These are phyloP conservation scores for Planococcus citri DNA, from an alignment of 1,140 invertebrate genomes.

Conservation along the genomic window DNA sequence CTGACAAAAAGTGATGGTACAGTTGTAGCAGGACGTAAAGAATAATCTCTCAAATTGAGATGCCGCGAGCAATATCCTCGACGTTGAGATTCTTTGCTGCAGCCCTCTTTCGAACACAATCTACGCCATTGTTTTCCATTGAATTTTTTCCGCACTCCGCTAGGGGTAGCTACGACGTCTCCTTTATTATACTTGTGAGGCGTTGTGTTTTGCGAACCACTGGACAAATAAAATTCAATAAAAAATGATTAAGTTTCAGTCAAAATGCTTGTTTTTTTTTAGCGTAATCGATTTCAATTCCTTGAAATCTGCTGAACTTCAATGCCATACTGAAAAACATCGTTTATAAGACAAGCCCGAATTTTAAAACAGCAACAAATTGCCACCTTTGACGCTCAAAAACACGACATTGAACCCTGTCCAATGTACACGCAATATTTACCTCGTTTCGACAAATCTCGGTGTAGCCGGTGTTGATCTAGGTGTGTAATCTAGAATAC, in stretches of 20 bases:
- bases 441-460: constrained; percentile 38
- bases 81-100: constrained; percentile 95
- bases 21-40: constrained; percentile 30
- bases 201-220: constrained; percentile 76
- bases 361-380: no score
- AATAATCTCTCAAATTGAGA: constrained; percentile 72
- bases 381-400: no score
- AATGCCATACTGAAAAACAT: no score
- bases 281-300: no score
- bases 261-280: no score
- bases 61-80: constrained; percentile 92
- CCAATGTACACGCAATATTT: background rate
- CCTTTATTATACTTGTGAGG: constrained; percentile 97
- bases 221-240: constrained; percentile 22
- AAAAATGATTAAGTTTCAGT: background rate
- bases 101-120: constrained; percentile 86
- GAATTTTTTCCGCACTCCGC: constrained; percentile 95
- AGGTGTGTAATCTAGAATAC: constrained; percentile 63
- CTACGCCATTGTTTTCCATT: constrained; percentile 99
- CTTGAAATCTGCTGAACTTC: no score
- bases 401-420: no score
- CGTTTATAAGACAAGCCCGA: no score
- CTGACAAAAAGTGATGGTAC: constrained; percentile 39
- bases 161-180: constrained; percentile 90
- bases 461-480: constrained; percentile 78